These are phyloP conservation scores for Leistus spinibarbis DNA, from an alignment of 2,888 invertebrate genomes.

Conservation along the genomic window DNA sequence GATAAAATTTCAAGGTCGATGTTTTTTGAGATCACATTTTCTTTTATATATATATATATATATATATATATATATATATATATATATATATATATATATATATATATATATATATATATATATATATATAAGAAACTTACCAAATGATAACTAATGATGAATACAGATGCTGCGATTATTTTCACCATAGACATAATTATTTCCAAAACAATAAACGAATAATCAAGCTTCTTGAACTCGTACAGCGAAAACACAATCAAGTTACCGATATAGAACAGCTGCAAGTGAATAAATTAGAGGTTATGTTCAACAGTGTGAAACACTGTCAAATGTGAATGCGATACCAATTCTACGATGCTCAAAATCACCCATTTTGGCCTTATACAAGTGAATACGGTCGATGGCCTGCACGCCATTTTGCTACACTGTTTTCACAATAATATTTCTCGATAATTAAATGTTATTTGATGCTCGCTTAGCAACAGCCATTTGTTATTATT, in stretches of 20 bases:
- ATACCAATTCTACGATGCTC: background rate
- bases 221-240: background rate
- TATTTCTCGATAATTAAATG: background rate
- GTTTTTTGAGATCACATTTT: too few relatives aligned
- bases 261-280: background rate
- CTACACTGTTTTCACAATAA: background rate
- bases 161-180: background rate
- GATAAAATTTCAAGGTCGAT: too few relatives aligned
- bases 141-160: background rate
- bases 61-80: too few relatives aligned
- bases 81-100: too few relatives aligned
- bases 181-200: background rate
- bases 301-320: background rate
- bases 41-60: too few relatives aligned
- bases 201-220: background rate
- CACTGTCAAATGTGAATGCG: background rate
- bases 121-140: too few relatives aligned
- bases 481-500: background rate
- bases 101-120: too few relatives aligned
- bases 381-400: background rate
- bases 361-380: background rate
- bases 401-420: background rate
- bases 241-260: background rate
- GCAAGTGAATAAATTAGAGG: background rate
- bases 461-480: background rate